phyloP scores from a whole-genome alignment of 2,113 vertebrate species.

The Rhodinocichla rosea region DNA sequence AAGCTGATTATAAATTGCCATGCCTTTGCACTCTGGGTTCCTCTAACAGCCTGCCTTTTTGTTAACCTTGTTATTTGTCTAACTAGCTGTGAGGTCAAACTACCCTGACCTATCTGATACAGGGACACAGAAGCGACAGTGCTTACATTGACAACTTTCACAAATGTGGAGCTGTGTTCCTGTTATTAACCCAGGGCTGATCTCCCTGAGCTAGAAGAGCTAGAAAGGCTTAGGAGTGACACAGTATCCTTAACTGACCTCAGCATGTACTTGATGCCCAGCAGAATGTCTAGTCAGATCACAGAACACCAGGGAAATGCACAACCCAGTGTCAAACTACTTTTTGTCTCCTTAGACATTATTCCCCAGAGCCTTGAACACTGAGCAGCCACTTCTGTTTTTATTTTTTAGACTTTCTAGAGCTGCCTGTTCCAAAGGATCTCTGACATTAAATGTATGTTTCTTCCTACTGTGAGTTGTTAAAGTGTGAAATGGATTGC shows the following conservation, averaged over 20 bases:
- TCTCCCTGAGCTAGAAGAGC: not conserved
- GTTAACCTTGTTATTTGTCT: conserved; percentile 8
- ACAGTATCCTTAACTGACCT: conserved; percentile 21
- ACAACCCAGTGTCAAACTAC: not conserved
- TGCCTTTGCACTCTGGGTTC: not conserved
- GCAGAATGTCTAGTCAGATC: not conserved
- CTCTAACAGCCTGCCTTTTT: not conserved
- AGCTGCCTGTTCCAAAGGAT: not conserved
- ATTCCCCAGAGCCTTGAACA: not conserved
- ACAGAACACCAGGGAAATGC: not conserved
- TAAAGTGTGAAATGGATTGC: not conserved
- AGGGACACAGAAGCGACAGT: not conserved
- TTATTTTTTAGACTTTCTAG: not conserved
- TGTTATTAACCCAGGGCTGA: not conserved
- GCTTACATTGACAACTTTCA: not conserved
- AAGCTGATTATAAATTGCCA: not conserved
- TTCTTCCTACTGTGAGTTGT: not conserved
- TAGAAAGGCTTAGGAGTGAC: not conserved
- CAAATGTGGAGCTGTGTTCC: not conserved
- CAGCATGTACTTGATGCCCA: not conserved
- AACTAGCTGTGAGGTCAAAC: not conserved
- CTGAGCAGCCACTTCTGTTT: not conserved
- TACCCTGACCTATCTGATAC: not conserved
- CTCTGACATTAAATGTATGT: not conserved
- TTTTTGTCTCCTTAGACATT: not conserved